phyloP scores from a whole-genome alignment of 2,888 invertebrate species.

The Chaetogeoica ovagalla region DNA sequence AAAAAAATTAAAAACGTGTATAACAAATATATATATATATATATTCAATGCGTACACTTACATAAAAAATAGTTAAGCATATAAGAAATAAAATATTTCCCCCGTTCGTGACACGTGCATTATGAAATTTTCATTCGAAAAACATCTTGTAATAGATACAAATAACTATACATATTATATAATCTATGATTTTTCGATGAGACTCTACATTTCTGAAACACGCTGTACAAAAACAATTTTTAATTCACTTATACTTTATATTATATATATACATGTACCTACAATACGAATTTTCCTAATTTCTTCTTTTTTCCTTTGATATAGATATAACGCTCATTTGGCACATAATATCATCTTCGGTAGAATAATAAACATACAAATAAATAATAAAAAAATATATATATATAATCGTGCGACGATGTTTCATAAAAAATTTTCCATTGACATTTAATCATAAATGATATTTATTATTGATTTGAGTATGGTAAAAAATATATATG shows the following conservation, averaged over 20 bases:
- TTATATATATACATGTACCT: background rate
- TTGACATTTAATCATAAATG: constrained; percentile 9
- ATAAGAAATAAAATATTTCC: too few relatives aligned
- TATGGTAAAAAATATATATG: constrained; percentile 16
- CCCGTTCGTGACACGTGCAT: too few relatives aligned
- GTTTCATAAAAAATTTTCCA: constrained; percentile 11
- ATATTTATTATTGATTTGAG: constrained; percentile 31
- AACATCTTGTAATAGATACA: background rate
- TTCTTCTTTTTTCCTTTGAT: background rate
- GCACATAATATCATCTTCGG: constrained; percentile 22
- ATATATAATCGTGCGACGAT: constrained; percentile 28
- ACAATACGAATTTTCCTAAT: background rate
- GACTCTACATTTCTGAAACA: constrained; percentile 7
- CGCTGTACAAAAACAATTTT: background rate
- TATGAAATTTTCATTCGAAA: too few relatives aligned
- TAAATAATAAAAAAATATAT: constrained; percentile 4
- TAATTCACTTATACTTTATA: too few relatives aligned
- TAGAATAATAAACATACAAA: constrained; percentile 37
- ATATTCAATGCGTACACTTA: too few relatives aligned
- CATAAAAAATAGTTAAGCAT: too few relatives aligned
- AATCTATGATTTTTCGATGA: background rate
- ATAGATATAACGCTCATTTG: constrained; percentile 48
- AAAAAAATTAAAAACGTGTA: too few relatives aligned
- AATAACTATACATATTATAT: background rate
- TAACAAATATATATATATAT: too few relatives aligned